A percentile compares a stretch with the other conserved stretches of the same genome.
These are phyloP conservation scores for Ciconia boyciana DNA, from an alignment of 2,113 vertebrate species.

Conservation along the genomic window DNA sequence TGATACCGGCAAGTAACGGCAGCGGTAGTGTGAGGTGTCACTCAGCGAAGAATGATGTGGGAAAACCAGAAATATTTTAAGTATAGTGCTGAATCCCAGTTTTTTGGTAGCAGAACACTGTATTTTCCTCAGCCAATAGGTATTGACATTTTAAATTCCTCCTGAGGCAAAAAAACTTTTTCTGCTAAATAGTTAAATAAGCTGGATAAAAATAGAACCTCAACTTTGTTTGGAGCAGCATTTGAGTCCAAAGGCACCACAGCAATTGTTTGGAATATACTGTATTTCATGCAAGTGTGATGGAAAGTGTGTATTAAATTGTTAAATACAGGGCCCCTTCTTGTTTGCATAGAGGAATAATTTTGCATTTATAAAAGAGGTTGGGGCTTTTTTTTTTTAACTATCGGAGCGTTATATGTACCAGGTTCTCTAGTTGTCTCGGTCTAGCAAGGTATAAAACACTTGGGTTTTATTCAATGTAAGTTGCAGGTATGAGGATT, in stretches of 20 bases:
- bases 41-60: constrained; percentile 6
- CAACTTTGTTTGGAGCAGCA: neutral
- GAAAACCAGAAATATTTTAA: constrained; percentile 13
- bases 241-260: neutral
- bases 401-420: neutral
- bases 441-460: neutral
- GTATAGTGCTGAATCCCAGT: neutral
- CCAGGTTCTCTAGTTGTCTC: neutral
- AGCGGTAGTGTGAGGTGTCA: neutral
- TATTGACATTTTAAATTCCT: constrained; percentile 23
- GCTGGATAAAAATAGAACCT: constrained; percentile 2
- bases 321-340: neutral
- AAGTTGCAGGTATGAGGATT: neutral
- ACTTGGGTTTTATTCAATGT: neutral
- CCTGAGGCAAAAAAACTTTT: neutral
- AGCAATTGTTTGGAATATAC: neutral
- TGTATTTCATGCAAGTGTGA: neutral
- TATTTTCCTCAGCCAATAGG: neutral
- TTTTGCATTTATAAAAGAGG: neutral
- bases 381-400: neutral
- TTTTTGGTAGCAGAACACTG: neutral
- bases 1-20: neutral
- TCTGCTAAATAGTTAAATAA: constrained; percentile 33
- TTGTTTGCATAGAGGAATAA: neutral
- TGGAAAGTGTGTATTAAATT: neutral